These are phyloP conservation scores for Formica selysi DNA, from an alignment of 1,140 invertebrate species.

Conservation along the genomic window DNA sequence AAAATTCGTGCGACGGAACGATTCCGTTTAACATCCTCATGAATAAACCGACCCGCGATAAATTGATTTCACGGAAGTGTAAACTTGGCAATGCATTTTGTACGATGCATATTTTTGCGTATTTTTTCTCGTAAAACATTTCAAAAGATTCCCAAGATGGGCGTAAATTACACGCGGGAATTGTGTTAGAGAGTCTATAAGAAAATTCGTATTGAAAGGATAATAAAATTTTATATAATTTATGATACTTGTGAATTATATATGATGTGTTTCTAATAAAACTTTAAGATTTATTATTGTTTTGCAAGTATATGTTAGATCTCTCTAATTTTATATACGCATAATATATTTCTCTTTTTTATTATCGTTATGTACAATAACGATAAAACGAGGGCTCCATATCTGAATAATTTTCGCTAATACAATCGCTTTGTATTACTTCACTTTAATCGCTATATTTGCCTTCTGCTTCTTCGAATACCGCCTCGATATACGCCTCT, in stretches of 20 bases:
- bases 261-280: neutral
- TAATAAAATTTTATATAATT: neutral
- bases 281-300: neutral
- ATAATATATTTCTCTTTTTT: neutral
- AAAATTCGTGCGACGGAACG: conserved; percentile 20
- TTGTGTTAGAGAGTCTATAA: too few relatives aligned
- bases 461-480: neutral
- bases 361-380: neutral
- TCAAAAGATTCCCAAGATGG: neutral
- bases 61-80: neutral
- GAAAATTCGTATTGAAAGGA: neutral
- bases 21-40: conserved; percentile 29
- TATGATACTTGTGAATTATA: neutral
- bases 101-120: neutral
- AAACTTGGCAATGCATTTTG: neutral
- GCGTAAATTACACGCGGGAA: neutral
- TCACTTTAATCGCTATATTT: neutral
- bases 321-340: too few relatives aligned
- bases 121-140: neutral
- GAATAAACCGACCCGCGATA: conserved; percentile 1
- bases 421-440: conserved; percentile 39
- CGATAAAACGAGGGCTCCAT: neutral
- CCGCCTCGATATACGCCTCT: neutral
- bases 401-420: conserved; percentile 52
- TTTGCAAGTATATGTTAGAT: neutral